phyloP scores from a whole-genome alignment of 2,113 vertebrate species.

The Pogona vitticeps region DNA sequence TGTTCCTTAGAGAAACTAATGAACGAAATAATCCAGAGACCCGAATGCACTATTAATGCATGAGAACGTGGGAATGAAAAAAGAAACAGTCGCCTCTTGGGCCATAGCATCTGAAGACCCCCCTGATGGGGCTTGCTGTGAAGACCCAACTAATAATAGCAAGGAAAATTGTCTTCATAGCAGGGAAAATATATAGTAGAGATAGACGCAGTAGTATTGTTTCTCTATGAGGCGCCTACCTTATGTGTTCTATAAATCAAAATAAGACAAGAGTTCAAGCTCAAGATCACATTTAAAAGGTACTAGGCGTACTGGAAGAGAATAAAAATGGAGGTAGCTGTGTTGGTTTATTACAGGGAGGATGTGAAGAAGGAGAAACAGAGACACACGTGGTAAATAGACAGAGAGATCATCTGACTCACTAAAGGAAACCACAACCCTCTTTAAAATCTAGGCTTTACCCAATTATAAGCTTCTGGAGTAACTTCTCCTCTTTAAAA shows the following conservation, averaged over 20 bases:
- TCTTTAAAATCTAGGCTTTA: too few relatives aligned
- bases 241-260: background rate
- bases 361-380: too few relatives aligned
- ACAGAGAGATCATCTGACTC: too few relatives aligned
- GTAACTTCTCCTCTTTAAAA: too few relatives aligned
- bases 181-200: background rate
- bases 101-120: background rate
- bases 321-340: background rate
- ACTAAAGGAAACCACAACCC: too few relatives aligned
- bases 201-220: background rate
- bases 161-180: background rate
- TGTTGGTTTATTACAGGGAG: too few relatives aligned
- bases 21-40: conserved; percentile 54
- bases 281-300: too few relatives aligned
- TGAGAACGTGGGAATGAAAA: conserved; percentile 27
- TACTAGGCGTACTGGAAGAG: background rate
- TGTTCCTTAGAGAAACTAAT: background rate
- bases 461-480: too few relatives aligned
- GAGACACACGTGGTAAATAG: too few relatives aligned
- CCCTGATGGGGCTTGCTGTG: background rate
- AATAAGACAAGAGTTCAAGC: background rate
- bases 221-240: background rate
- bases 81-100: background rate
- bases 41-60: conserved; percentile 43
- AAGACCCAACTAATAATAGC: background rate